phyloP scores from a whole-genome alignment of 1,140 invertebrate genomes.

The Microplitis mediator region DNA sequence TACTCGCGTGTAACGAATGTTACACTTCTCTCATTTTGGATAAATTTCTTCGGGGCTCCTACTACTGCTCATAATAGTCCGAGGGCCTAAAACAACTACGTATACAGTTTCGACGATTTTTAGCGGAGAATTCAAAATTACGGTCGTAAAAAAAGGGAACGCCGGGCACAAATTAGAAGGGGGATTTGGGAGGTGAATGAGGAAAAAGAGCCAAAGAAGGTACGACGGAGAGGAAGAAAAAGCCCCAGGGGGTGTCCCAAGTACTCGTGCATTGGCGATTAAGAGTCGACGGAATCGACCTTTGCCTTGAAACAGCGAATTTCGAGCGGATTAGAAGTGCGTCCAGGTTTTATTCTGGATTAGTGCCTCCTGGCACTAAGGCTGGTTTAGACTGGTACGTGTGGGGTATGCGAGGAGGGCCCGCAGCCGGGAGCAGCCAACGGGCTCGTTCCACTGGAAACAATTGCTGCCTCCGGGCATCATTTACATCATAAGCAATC shows the following conservation, averaged over 20 bases:
- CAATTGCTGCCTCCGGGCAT: conserved; percentile 62
- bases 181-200: conserved; percentile 24
- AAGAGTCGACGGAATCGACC: neutral
- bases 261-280: neutral
- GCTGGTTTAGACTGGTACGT: conserved; percentile 3
- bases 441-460: conserved; percentile 56
- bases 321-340: conserved; percentile 6
- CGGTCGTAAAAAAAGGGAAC: conserved; percentile 48
- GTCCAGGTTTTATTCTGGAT: conserved; percentile 3
- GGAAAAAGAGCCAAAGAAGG: too few relatives aligned
- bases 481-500: conserved; percentile 65
- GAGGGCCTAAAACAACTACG: neutral
- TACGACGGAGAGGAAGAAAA: neutral
- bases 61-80: neutral
- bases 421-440: conserved; percentile 40
- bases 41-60: neutral
- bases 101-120: conserved; percentile 26
- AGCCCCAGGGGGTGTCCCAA: conserved; percentile 38
- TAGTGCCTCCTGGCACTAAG: neutral
- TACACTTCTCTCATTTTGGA: too few relatives aligned
- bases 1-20: too few relatives aligned
- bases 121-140: conserved; percentile 50
- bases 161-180: conserved; percentile 46
- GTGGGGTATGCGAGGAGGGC: conserved; percentile 24
- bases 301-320: conserved; percentile 25